Evolutionary conservation across 53 echinoderm and acorn worm genomes (phyloP).

Genomic region (Temnopleurus reevesii): DNA sequence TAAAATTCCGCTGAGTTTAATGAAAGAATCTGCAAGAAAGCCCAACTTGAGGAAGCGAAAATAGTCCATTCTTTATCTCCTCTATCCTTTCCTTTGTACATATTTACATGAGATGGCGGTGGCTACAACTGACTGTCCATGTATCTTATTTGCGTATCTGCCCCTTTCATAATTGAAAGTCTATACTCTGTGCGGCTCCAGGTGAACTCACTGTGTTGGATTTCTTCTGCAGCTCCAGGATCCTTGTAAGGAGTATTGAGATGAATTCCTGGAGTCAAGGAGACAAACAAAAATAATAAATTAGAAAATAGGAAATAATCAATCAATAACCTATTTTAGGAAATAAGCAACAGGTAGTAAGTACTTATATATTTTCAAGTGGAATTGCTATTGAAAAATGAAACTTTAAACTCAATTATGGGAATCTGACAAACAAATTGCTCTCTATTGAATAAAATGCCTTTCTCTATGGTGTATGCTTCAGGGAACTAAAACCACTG

Average conservation of each 20-base stretch:
- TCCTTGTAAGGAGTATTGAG: slow-evolving; percentile 20
- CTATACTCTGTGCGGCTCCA: slow-evolving; percentile 19
- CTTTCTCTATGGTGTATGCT: too few relatives aligned
- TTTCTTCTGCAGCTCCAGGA: slow-evolving; percentile 46
- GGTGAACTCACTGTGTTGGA: slow-evolving; percentile 15
- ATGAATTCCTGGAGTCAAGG: slow-evolving; percentile 36
- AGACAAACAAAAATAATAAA: neutral
- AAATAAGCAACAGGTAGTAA: too few relatives aligned
- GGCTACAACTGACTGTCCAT: neutral
- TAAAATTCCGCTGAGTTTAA: neutral
- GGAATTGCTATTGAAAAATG: too few relatives aligned
- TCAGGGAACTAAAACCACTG: too few relatives aligned
- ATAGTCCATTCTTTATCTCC: neutral
- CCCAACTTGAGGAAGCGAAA: neutral
- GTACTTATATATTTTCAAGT: too few relatives aligned
- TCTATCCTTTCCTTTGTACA: neutral
- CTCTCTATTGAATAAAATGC: too few relatives aligned
- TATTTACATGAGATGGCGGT: neutral
- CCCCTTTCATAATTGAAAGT: slow-evolving; percentile 25
- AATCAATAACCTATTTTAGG: neutral
- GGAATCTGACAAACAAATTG: too few relatives aligned
- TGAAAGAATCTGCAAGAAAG: slow-evolving; percentile 18
- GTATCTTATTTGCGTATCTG: neutral
- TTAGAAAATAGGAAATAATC: neutral
- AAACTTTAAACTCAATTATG: too few relatives aligned